A percentile compares a stretch with the other conserved stretches of the same genome.
Evolutionary conservation across 2,888 invertebrate species (phyloP).

Genomic region (Eilema sororculum): DNA sequence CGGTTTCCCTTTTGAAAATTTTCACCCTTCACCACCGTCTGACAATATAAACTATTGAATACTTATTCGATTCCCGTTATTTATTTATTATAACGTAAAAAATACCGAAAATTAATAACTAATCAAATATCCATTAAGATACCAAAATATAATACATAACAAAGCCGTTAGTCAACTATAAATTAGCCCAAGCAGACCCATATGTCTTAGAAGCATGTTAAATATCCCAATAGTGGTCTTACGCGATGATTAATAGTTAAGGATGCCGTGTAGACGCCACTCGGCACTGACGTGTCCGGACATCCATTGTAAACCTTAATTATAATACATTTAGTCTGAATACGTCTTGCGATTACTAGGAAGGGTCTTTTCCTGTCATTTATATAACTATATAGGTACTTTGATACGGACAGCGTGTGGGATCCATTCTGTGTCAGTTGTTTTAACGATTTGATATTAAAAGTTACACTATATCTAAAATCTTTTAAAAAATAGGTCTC

Average conservation of each 20-base stretch:
- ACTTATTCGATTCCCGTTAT: too few species aligned
- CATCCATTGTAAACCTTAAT: constrained; percentile 65
- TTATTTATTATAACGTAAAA: neutral
- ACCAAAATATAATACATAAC: neutral
- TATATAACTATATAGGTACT: neutral
- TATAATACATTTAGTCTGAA: constrained; percentile 44
- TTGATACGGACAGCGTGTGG: neutral
- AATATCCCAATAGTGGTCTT: constrained; percentile 39
- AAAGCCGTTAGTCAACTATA: neutral
- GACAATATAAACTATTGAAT: too few species aligned
- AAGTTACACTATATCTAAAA: neutral
- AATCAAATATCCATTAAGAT: neutral
- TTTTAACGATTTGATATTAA: neutral
- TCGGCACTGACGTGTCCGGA: constrained; percentile 72
- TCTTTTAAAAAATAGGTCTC: too few species aligned
- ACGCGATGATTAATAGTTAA: constrained; percentile 62
- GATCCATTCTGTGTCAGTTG: neutral
- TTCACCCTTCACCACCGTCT: too few species aligned
- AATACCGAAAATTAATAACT: neutral
- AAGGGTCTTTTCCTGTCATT: constrained; percentile 42
- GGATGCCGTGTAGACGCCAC: constrained; percentile 77
- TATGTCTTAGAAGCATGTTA: constrained; percentile 45
- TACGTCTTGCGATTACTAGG: constrained; percentile 32
- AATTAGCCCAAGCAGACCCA: constrained; percentile 28
- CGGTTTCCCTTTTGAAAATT: too few species aligned